Evolutionary conservation across 2,113 vertebrate species (phyloP).

Genomic region (Serranochromis macrocephalus): DNA sequence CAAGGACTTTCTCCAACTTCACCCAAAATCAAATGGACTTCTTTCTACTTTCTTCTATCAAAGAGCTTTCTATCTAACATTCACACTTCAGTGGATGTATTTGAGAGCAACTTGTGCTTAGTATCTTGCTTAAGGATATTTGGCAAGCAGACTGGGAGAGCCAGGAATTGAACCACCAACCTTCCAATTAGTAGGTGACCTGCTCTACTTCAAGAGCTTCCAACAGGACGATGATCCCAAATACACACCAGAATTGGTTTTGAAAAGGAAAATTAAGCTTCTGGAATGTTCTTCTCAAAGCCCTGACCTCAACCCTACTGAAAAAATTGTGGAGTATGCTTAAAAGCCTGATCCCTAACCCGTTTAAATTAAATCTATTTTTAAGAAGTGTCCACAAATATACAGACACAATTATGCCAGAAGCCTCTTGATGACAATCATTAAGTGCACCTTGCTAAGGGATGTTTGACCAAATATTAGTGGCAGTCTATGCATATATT

Average conservation of each 20-base stretch:
- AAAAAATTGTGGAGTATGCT: accelerated
- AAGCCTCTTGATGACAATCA: accelerated
- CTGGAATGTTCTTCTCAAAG: background rate
- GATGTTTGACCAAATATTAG: background rate
- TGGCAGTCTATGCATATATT: background rate
- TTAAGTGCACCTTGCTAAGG: background rate
- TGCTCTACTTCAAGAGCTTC: accelerated
- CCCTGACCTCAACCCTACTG: background rate
- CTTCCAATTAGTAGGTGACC: background rate
- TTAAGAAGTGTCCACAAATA: background rate
- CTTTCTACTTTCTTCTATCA: accelerated
- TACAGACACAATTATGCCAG: background rate
- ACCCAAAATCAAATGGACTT: background rate
- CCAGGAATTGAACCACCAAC: background rate
- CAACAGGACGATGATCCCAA: background rate
- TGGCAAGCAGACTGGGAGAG: background rate
- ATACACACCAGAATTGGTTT: accelerated
- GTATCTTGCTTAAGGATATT: background rate
- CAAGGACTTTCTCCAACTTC: background rate
- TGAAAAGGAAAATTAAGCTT: background rate
- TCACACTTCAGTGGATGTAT: background rate
- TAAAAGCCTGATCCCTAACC: background rate
- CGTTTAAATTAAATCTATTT: background rate
- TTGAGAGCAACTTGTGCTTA: background rate
- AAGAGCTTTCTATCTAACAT: background rate